Conservation (phyloP, 1,140 invertebrate species). For the Ectropis grisescens region DNA sequence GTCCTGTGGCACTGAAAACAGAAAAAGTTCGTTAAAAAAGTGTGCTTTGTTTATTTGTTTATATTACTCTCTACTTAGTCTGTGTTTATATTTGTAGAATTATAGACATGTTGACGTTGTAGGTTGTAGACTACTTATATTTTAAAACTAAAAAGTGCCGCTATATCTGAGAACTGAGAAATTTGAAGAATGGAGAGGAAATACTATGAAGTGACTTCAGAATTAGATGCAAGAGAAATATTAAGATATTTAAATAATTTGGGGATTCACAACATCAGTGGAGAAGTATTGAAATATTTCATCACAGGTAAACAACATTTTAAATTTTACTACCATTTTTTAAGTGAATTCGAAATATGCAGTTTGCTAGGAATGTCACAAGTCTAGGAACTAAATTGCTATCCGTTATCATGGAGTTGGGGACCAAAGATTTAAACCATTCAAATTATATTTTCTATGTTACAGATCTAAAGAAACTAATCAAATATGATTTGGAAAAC, state of each 20-base stretch:
- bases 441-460: conserved; percentile 1
- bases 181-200: conserved; percentile 16
- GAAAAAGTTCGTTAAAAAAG: too few species aligned
- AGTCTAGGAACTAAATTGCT: neutral
- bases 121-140: too few species aligned
- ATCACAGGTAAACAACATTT: conserved; percentile 39
- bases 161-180: too few species aligned
- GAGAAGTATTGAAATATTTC: conserved; percentile 54
- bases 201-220: conserved; percentile 36
- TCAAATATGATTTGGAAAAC: conserved; percentile 67
- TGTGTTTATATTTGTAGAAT: too few species aligned
- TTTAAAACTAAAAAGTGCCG: too few species aligned
- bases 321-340: neutral
- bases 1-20: neutral
- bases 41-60: too few species aligned
- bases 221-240: conserved; percentile 49
- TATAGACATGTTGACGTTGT: too few species aligned
- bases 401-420: neutral
- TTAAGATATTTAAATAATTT: conserved; percentile 53
- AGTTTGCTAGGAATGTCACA: neutral
- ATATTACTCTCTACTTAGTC: too few species aligned
- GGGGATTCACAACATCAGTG: conserved; percentile 56
- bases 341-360: neutral
- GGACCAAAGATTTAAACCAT: neutral
- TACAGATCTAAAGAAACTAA: conserved; percentile 72